phyloP scores from a whole-genome alignment of 2,113 vertebrate genomes.

The Psammodynastes pulverulentus region DNA sequence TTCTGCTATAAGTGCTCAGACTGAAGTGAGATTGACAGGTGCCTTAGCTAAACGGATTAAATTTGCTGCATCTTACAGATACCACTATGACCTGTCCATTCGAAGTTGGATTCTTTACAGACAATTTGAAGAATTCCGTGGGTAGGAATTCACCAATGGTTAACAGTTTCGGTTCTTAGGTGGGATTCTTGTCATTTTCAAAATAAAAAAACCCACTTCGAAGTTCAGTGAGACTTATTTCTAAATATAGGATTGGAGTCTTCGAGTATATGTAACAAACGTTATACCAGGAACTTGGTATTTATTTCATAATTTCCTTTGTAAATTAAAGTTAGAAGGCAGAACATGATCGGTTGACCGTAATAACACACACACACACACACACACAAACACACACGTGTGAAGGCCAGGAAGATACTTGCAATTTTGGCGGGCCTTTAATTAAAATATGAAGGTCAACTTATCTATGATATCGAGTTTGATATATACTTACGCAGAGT shows the following conservation, averaged over 20 bases:
- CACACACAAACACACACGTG: no score
- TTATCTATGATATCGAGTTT: not conserved
- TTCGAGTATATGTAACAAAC: not conserved
- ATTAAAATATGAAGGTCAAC: not conserved
- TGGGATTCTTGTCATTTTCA: not conserved
- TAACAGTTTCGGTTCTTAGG: not conserved
- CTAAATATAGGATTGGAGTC: not conserved
- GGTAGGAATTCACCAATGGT: not conserved
- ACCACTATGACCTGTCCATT: not conserved
- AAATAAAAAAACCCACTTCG: not conserved
- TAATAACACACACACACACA: not conserved
- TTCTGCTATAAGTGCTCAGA: no score
- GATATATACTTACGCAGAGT: not conserved
- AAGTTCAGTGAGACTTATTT: not conserved
- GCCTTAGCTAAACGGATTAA: not conserved
- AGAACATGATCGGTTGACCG: not conserved
- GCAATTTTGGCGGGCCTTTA: not conserved
- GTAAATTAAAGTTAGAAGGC: not conserved
- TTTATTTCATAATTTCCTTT: not conserved
- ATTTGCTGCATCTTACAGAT: not conserved
- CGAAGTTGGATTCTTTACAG: not conserved
- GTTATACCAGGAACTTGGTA: not conserved
- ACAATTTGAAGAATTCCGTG: not conserved
- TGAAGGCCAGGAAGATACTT: not conserved
- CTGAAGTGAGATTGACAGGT: no score